Base-by-base conservation (phyloP, 1,140 invertebrate genomes). In the Mya arenaria region DNA sequence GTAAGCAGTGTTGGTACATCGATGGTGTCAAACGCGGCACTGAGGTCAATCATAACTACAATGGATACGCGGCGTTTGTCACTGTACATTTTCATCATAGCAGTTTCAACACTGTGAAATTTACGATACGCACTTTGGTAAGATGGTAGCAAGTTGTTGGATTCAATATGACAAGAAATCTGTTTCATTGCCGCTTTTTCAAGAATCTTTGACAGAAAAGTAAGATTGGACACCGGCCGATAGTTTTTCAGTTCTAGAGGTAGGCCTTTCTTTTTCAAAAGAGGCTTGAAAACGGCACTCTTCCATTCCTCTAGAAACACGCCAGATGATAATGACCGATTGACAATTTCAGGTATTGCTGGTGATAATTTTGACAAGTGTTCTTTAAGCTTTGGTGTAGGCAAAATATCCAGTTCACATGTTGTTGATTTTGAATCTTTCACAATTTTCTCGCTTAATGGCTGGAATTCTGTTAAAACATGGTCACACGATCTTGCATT, bases 111-210 rank as follows among this genome's bases (percentile, higher is more conserved):
- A n/a, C n/a, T n/a, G n/a, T n/a, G n/a, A n/a, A n/a, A n/a, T n/a
- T n/a, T n/a, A n/a, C n/a, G n/a, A n/a, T n/a, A n/a, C n/a, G 56
- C 52, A 60, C 71, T 74, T 74, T 23, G 19, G 28, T 68, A 62
- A 19, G 19, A 28, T 19, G 60, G 60, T 34, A 39, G 30, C 32
- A 68, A 36, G n/a, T n/a, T n/a, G n/a, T n/a, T n/a, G n/a, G n/a
- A n/a, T n/a, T n/a, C n/a, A n/a, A n/a, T n/a, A n/a, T n/a, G n/a
- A n/a, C n/a, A n/a, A n/a, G n/a, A n/a, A n/a, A n/a, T 74, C 60
- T 74, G 71, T 48, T 56, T 36, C 17, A 74, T 30, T 55, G 71
- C 56, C 30, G 71, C 71, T 39, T 74, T 74, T 37, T 74, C 52
- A 23, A 74, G 71, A 32, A 74, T 28, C 41, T 72, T 72, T 10